A percentile compares a stretch with the other conserved stretches of the same genome.
Evolutionary conservation across 2,888 invertebrate species (phyloP).

Genomic region (Melangyna quadrimaculata): DNA sequence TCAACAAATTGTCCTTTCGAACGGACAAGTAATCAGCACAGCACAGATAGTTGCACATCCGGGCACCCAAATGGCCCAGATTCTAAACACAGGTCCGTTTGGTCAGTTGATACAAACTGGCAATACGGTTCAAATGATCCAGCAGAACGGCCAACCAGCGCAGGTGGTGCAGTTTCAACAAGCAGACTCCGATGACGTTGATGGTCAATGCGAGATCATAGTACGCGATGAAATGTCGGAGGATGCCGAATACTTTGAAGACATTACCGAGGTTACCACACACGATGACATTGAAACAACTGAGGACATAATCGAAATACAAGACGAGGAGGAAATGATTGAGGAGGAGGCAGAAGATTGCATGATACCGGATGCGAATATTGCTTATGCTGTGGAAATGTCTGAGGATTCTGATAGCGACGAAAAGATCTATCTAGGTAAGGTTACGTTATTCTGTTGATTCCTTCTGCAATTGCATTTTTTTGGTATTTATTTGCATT

Average conservation of each 20-base stretch:
- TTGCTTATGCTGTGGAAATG: conserved; percentile 65
- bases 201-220: conserved; percentile 75
- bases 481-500: conserved; percentile 40
- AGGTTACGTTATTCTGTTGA: neutral
- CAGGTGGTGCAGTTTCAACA: conserved; percentile 75
- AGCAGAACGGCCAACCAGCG: conserved; percentile 78
- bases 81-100: conserved; percentile 76
- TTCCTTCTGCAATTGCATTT: conserved; percentile 37
- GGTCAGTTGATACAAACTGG: conserved; percentile 77
- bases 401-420: conserved; percentile 66
- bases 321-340: conserved; percentile 74
- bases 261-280: conserved; percentile 76
- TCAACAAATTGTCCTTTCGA: conserved; percentile 80
- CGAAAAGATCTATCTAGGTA: conserved; percentile 64
- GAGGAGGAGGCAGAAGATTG: conserved; percentile 72
- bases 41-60: conserved; percentile 78
- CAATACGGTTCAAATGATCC: conserved; percentile 80
- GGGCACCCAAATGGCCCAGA: conserved; percentile 79
- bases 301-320: conserved; percentile 76
- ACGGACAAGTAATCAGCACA: conserved; percentile 80
- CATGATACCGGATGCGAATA: conserved; percentile 53
- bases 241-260: conserved; percentile 78
- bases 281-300: conserved; percentile 77
- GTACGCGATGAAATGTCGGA: conserved; percentile 78
- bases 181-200: conserved; percentile 66